phyloP scores from a whole-genome alignment of 1,140 invertebrate species.

The Danaus plexippus region DNA sequence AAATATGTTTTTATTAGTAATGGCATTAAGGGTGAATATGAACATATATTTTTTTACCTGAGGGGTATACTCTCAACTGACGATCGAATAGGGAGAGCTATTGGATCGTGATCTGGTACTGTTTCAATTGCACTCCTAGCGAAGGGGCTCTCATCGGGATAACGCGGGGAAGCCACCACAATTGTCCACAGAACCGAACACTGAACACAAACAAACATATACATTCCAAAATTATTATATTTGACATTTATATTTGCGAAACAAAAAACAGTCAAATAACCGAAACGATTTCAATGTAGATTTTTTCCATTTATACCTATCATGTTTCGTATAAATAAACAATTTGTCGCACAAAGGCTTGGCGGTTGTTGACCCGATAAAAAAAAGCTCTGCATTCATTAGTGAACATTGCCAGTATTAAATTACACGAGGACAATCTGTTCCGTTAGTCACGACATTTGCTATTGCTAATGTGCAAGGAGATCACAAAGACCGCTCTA shows the following conservation, averaged over 20 bases:
- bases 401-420: slow-evolving; percentile 42
- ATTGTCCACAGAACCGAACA: slow-evolving; percentile 34
- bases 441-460: slow-evolving; percentile 6
- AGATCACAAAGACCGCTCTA: too few relatives aligned
- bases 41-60: slow-evolving; percentile 33
- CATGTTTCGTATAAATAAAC: slow-evolving; percentile 41
- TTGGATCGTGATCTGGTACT: slow-evolving; percentile 47
- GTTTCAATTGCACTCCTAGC: slow-evolving; percentile 53
- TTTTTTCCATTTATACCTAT: slow-evolving; percentile 33
- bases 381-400: slow-evolving; percentile 41
- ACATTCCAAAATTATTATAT: slow-evolving; percentile 3
- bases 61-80: slow-evolving; percentile 63
- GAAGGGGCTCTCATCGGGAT: slow-evolving; percentile 35
- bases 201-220: slow-evolving; percentile 30
- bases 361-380: slow-evolving; percentile 46
- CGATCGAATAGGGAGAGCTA: slow-evolving; percentile 48
- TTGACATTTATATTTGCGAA: slow-evolving; percentile 8
- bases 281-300: slow-evolving; percentile 21
- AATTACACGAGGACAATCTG: slow-evolving; percentile 36
- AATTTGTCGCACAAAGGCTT: slow-evolving; percentile 46
- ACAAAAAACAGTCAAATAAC: slow-evolving; percentile 14
- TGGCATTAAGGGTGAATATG: slow-evolving; percentile 2
- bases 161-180: slow-evolving; percentile 40
- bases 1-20: slow-evolving; percentile 4
- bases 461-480: too few relatives aligned